Base-by-base conservation (phyloP, 2,888 invertebrate genomes). In the Allolobophora icterica region DNA sequence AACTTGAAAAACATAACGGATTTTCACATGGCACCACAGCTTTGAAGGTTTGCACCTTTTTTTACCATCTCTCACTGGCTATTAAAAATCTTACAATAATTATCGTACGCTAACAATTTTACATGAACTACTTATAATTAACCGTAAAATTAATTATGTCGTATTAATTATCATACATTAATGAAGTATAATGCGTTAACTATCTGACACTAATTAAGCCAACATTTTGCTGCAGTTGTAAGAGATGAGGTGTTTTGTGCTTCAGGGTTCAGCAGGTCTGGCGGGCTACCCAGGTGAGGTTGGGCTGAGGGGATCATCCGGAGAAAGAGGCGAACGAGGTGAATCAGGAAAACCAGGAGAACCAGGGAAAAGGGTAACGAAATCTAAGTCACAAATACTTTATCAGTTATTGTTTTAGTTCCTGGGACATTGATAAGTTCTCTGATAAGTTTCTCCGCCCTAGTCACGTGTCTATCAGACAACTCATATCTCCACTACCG, bases 301-400 rank as follows among this genome's bases (percentile, higher is more conserved):
- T 38, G 90, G 90, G 3, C 38, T 40, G 15, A 90, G 84, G 35
- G 90, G 91, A 21, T 38, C 89, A 30, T 21, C 90, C 13, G 42
- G 91, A 89, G 58, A 84, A 24, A 24, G 38, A 30, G 91, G 91
- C 34, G 84, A 84, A 42, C 45, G 58, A 34, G 91, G 91, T 89
- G 87, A 90, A 21, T 8, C 90, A 5, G 91, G 91, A 40, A 90
- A 89, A 33, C 87, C 90, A 42, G 91, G 91, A 90, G 90, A 40
- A 34, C 89, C 89, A 71, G 91, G 91, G 30, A 91, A 91, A 58
- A 90, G 91, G 89, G 91, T 91, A 42, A 90, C 87, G 5, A 87
- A 33, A 33, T 87, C 13, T 24, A 34, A 35, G 4, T 87, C 2
- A 35, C 87, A 87, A 19, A 38, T 87, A 38, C 87, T 5, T n/a